Percentiles rank a stretch among this genome's conserved stretches.
phyloP scores from a whole-genome alignment of 2,888 invertebrate genomes.

The Eueremaeus valkanovi region DNA sequence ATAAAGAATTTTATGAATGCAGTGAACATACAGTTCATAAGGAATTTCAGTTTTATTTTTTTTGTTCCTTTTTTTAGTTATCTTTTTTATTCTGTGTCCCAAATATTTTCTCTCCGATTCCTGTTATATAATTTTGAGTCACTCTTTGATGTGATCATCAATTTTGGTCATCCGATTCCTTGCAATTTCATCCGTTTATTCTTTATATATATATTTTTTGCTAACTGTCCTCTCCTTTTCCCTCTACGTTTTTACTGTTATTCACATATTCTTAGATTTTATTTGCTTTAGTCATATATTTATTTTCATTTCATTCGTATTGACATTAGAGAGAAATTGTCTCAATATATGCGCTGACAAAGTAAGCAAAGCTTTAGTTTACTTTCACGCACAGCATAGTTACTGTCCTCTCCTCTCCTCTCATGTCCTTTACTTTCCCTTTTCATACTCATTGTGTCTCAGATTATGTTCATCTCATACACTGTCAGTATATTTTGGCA shows the following conservation, averaged over 20 bases:
- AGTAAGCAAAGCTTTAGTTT: not conserved
- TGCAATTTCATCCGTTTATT: constrained; percentile 5
- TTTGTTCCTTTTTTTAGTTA: too few relatives aligned
- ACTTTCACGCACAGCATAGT: too few relatives aligned
- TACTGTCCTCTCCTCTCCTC: not conserved
- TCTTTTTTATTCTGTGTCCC: too few relatives aligned
- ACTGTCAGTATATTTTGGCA: not conserved
- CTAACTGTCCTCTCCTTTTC: not conserved
- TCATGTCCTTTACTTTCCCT: not conserved
- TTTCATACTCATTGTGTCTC: not conserved
- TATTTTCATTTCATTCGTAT: constrained; percentile 23
- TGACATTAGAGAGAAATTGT: constrained; percentile 19
- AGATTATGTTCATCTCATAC: not conserved
- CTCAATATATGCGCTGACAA: constrained; percentile 16
- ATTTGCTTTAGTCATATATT: constrained; percentile 24
- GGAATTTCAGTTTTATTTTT: too few relatives aligned
- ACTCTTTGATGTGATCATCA: not conserved
- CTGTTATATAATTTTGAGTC: not conserved
- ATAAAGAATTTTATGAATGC: too few relatives aligned
- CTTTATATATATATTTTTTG: not conserved
- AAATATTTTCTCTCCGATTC: not conserved
- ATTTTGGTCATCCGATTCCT: not conserved
- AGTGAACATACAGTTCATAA: too few relatives aligned
- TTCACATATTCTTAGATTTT: not conserved
- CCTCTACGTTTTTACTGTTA: too few relatives aligned